phyloP scores from a whole-genome alignment of 2,797 vertebrate species.

The Acanthornis magna region DNA sequence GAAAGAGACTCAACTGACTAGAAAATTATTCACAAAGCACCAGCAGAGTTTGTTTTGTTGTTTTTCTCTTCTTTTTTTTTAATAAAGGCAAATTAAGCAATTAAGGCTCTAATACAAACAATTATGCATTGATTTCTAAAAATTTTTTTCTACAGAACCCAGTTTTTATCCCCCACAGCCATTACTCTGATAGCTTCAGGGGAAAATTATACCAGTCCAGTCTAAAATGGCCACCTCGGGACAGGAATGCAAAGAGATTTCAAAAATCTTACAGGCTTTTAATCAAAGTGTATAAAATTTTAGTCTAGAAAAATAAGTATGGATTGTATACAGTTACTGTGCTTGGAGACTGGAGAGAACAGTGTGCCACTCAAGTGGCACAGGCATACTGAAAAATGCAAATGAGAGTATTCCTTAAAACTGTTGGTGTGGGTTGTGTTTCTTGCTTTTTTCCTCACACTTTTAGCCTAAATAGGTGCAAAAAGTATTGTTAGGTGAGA shows the following conservation, averaged over 20 bases:
- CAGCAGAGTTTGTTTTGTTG: background rate
- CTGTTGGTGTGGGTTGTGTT: background rate
- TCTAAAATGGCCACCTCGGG: conserved; percentile 19
- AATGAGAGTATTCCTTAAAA: background rate
- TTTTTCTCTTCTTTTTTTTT: background rate
- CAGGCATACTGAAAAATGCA: conserved; percentile 48
- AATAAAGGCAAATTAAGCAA: conserved; percentile 61
- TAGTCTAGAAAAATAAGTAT: conserved; percentile 79
- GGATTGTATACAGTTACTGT: conserved; percentile 75
- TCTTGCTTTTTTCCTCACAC: background rate
- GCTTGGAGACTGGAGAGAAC: conserved; percentile 51
- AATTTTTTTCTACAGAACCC: conserved; percentile 10
- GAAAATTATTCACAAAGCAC: conserved; percentile 61
- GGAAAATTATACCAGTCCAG: background rate
- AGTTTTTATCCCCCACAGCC: background rate
- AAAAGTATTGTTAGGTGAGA: background rate
- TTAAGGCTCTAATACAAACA: conserved; percentile 49
- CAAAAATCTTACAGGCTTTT: conserved; percentile 47
- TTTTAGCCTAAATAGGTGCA: background rate
- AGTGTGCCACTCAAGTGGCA: conserved; percentile 19
- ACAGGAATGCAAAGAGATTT: conserved; percentile 27
- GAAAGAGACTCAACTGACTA: background rate
- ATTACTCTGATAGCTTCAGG: background rate
- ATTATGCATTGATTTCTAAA: conserved; percentile 39
- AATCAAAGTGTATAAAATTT: conserved; percentile 73